phyloP scores from a whole-genome alignment of 2,888 invertebrate species.

The Agonopterix heracliana region DNA sequence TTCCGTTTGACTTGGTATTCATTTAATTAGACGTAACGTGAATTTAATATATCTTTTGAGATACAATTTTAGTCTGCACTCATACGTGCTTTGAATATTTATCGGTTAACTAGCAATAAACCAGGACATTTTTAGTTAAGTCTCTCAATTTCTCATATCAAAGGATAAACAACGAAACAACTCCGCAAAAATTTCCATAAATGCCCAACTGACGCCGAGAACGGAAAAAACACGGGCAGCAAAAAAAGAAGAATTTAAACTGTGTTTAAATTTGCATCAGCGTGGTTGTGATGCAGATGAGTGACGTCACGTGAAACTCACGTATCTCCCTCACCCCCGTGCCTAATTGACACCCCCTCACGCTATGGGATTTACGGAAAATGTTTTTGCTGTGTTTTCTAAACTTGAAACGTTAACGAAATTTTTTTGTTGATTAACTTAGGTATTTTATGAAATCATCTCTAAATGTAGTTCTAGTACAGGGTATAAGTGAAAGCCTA shows the following conservation, averaged over 20 bases:
- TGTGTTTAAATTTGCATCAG: constrained; percentile 62
- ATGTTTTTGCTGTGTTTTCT: neutral
- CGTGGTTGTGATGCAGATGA: constrained; percentile 58
- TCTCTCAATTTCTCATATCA: too few relatives aligned
- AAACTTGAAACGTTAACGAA: neutral
- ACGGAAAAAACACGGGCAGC: constrained; percentile 36
- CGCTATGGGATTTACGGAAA: constrained; percentile 1
- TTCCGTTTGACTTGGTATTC: constrained; percentile 25
- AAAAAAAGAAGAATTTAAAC: constrained; percentile 52
- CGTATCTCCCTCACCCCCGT: constrained; percentile 14
- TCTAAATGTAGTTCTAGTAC: too few relatives aligned
- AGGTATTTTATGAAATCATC: neutral
- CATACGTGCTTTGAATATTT: constrained; percentile 22
- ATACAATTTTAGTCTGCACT: constrained; percentile 13
- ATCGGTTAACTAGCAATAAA: neutral
- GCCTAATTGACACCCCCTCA: constrained; percentile 40
- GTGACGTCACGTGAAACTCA: constrained; percentile 56
- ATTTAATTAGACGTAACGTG: constrained; percentile 39
- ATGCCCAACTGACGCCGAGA: constrained; percentile 34
- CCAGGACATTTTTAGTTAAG: neutral
- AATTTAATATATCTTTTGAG: constrained; percentile 45
- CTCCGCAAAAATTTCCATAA: neutral
- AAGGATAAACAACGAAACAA: too few relatives aligned
- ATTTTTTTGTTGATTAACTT: neutral
- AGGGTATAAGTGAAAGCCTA: too few relatives aligned